Evolutionary conservation across 2,888 invertebrate genomes (phyloP), one percentile per base, ranked within the genome.

Genomic region (Xanthia togata): DNA sequence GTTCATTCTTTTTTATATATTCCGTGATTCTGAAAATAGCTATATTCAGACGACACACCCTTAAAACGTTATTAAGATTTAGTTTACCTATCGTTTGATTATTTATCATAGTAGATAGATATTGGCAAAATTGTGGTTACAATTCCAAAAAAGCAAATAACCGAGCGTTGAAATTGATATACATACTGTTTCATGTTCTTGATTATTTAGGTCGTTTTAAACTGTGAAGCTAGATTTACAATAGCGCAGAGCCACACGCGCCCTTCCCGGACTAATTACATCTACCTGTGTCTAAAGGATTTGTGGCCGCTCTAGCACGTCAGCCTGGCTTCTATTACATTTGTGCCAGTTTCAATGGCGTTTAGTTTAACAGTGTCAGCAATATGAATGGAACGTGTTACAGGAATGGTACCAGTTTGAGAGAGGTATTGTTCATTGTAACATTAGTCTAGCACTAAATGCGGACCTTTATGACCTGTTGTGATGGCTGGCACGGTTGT

Each of bases 221-320:
- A 26, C 2, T 23, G 6, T 38, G 4, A 9, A 35, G 1, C 35
- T 38, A 35, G 38, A n/a, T 47, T 53, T 81, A 73, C 75, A 74
- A 9, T 12, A 53, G 35, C 57, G 11, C 41, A 47, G 60, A 62
- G 53, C n/a, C 35, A 47, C n/a, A n/a, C n/a, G n/a, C 31, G 20
- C 38, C 50, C 31, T n/a, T 44, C 50, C 63, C 71, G 35, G 26
- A 57, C 59, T 81, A 84, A 84, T 69, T 55, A 79, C 63, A 55
- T 9, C 38, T 79, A 83, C 71, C 71, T 83, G 79, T 38, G 64
- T 60, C 59, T 78, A 14, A 38, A 69, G 60, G 73, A 65, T 84
- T n/a, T 79, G 81, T 80, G 69, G 53, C 26, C 38, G 71, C 60
- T 67, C 62, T 67, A 70, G 38, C 31, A 41, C 60, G 35, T 9